A percentile compares a stretch with the other conserved stretches of the same genome.
Evolutionary conservation across 2,797 vertebrate species (phyloP).

Genomic region (Hippoglossus hippoglossus): DNA sequence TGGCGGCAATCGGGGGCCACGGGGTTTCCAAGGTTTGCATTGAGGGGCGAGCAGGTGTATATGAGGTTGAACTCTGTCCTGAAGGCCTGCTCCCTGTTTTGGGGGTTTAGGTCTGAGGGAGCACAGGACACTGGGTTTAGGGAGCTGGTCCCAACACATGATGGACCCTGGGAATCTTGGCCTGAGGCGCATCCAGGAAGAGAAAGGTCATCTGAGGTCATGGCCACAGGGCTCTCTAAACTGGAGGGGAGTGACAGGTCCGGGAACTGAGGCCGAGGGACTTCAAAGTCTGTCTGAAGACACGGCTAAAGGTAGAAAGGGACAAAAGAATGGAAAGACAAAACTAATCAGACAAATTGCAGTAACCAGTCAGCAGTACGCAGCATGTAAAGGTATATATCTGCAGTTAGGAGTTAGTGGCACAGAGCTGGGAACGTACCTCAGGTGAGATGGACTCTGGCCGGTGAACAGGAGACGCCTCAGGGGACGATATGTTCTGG

Average conservation of each 20-base stretch:
- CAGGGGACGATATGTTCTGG: slow-evolving; percentile 97
- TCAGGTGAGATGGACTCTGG: slow-evolving; percentile 95
- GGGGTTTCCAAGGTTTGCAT: slow-evolving; percentile 89
- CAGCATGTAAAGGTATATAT: background rate
- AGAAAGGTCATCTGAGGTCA: slow-evolving; percentile 86
- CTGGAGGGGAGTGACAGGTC: slow-evolving; percentile 88
- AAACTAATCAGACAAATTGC: background rate
- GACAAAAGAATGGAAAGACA: slow-evolving; percentile 5
- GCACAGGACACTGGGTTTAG: slow-evolving; percentile 79
- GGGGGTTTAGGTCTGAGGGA: slow-evolving; percentile 84
- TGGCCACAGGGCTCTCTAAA: slow-evolving; percentile 85
- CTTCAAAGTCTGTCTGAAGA: slow-evolving; percentile 89
- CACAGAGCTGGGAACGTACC: slow-evolving; percentile 74
- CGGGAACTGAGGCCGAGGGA: slow-evolving; percentile 85
- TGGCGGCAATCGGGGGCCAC: slow-evolving; percentile 87
- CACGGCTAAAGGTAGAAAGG: slow-evolving; percentile 81
- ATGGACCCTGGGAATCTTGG: slow-evolving; percentile 67
- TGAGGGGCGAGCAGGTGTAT: slow-evolving; percentile 98
- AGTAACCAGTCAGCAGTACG: background rate
- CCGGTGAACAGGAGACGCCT: slow-evolving; percentile 92
- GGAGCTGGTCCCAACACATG: slow-evolving; percentile 59
- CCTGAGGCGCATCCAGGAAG: slow-evolving; percentile 70
- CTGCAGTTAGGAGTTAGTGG: background rate
- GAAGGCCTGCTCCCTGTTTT: slow-evolving; percentile 92
- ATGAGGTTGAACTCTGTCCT: slow-evolving; percentile 99